Percentiles rank a stretch among this genome's conserved stretches.
These are phyloP conservation scores for Xestia ashworthii DNA, from an alignment of 2,888 invertebrate genomes.

Conservation along the genomic window DNA sequence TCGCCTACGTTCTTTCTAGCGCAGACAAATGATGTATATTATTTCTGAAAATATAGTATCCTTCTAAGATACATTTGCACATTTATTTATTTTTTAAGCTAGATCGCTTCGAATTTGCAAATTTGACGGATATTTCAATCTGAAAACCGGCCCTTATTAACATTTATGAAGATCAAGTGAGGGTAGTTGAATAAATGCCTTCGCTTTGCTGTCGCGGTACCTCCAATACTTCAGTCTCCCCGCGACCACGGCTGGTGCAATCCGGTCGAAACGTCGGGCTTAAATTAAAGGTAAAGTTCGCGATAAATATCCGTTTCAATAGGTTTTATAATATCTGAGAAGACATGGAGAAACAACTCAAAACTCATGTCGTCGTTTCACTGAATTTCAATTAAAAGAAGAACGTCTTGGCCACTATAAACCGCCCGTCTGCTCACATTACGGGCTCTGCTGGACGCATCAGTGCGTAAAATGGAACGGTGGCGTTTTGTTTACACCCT, in stretches of 20 bases:
- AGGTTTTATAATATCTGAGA: not conserved
- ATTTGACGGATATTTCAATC: not conserved
- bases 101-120: rapidly evolving
- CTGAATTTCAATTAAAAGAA: not conserved
- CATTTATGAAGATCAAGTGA: too few species aligned
- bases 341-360: not conserved
- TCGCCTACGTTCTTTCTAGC: not conserved
- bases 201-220: too few species aligned
- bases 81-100: not conserved
- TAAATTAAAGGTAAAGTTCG: too few species aligned
- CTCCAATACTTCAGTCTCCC: too few species aligned
- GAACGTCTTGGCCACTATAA: not conserved
- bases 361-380: not conserved
- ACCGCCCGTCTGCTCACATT: not conserved
- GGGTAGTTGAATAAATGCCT: too few species aligned
- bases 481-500: constrained; percentile 10
- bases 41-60: not conserved
- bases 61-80: not conserved
- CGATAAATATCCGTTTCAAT: too few species aligned
- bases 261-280: too few species aligned
- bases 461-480: constrained; percentile 9
- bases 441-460: not conserved
- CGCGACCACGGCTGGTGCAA: too few species aligned
- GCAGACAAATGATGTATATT: not conserved
- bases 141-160: too few species aligned